phyloP scores from a whole-genome alignment of 2,888 invertebrate genomes.

The Epistrophe grossulariae region DNA sequence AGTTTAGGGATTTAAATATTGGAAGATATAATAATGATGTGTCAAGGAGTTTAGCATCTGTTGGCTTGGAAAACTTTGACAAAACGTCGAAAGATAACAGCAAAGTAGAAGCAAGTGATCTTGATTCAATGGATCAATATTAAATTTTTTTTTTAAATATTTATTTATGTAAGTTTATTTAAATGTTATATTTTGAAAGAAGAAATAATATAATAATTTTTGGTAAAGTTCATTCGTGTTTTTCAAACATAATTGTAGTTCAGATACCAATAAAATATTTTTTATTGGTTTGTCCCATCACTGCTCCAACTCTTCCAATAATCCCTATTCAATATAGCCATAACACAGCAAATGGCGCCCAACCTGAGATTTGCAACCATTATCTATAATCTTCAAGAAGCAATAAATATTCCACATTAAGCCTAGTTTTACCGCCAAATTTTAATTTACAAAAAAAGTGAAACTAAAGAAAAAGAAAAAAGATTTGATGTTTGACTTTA shows the following conservation, averaged over 20 bases:
- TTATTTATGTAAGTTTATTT: slow-evolving; percentile 59
- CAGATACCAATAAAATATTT: too few species aligned
- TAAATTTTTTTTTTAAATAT: slow-evolving; percentile 6
- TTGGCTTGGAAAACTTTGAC: slow-evolving; percentile 2
- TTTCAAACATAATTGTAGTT: too few species aligned
- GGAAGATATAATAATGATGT: slow-evolving; percentile 2
- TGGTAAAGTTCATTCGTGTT: background rate
- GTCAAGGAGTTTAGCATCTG: background rate
- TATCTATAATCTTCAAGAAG: too few species aligned
- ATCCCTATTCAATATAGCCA: background rate
- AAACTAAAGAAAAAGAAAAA: too few species aligned
- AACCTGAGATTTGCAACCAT: too few species aligned
- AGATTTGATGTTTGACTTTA: slow-evolving; percentile 47
- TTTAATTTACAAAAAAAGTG: too few species aligned
- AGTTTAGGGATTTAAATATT: slow-evolving; percentile 72
- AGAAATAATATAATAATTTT: background rate
- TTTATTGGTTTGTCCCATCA: too few species aligned
- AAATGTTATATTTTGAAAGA: slow-evolving; percentile 36
- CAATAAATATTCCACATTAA: too few species aligned
- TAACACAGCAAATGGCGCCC: background rate
- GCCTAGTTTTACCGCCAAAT: too few species aligned
- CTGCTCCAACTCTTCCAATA: too few species aligned
- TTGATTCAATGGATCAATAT: background rate
- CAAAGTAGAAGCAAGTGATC: background rate
- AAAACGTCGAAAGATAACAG: background rate